Conservation (phyloP, 2,113 vertebrate species). For the Rissa tridactyla region DNA sequence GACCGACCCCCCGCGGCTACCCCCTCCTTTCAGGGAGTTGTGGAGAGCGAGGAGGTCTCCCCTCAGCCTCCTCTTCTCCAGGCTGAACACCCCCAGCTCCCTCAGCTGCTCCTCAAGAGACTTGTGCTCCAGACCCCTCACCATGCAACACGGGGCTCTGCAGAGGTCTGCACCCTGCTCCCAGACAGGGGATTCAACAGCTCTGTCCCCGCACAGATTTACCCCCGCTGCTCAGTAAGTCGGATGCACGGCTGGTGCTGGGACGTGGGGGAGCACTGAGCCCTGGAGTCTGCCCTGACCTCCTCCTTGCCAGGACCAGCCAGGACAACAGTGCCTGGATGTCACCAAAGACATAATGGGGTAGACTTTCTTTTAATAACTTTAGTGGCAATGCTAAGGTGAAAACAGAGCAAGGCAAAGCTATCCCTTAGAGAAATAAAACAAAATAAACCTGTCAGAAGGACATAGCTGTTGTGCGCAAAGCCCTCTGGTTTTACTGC, state of each 20-base stretch:
- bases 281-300: not conserved
- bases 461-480: not conserved
- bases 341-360: not conserved
- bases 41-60: not conserved
- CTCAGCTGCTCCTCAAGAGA: not conserved
- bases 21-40: not conserved
- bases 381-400: not conserved
- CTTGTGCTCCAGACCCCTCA: not conserved
- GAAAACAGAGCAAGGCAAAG: not conserved
- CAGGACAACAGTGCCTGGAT: not conserved
- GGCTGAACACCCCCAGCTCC: not conserved
- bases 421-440: constrained; percentile 23
- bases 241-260: not conserved
- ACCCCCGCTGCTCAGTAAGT: accelerated
- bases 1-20: not conserved
- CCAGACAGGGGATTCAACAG: not conserved
- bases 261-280: not conserved
- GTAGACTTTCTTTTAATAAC: not conserved
- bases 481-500: constrained; percentile 38
- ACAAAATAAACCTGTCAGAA: constrained; percentile 53
- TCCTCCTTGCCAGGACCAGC: not conserved
- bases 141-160: not conserved
- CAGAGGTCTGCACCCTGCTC: not conserved
- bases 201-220: not conserved
- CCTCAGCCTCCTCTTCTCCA: not conserved